Evolutionary conservation across 2,888 invertebrate species (phyloP), one percentile per base, ranked within the genome.

Genomic region (Barypeithes pellucidus): DNA sequence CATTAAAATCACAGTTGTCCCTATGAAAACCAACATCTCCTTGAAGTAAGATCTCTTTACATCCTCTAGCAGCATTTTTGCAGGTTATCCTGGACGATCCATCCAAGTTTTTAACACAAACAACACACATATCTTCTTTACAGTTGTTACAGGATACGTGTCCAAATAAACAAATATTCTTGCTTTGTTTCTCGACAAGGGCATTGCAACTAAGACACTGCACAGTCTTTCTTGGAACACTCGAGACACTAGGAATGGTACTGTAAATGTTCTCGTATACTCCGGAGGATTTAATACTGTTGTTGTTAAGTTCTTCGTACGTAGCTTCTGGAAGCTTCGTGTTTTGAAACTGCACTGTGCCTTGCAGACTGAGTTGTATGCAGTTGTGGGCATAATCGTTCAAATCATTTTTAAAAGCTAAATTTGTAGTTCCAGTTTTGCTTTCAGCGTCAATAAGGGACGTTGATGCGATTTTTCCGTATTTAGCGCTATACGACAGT

Each of bases 1-100:
- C 76, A 43, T 80, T 81, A 68, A 77, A 83, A 69, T 76, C 75
- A 60, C 82, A 83, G 62, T 82, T 79, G 14, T 76, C 74, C 76
- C 81, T 78, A 68, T 83, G 83, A 18, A 74, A 73, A 50, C 77
- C 75, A 5, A 78, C 61, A 16, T 79, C 77, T 16, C 71, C 72
- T 16, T 67, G 73, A 5, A 68, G 20, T n/a, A 82, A 76, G 45
- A 78, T 70, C 29, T 75, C 70, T 18, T 76, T 76, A 68, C 83
- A 83, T 11, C 83, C 82, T 73, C 74, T 79, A 0, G 66, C 41
- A 62, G 77, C 78, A 54, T 82, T 82, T 68, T 79, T 80, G 74
- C 83, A 83, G 16, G 77, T 70, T 8, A 73, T 78, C 57, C 76
- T 78, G 0, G 81, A 77, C 24, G 77, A 75, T 16, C 72, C 78